phyloP scores from a whole-genome alignment of 2,797 vertebrate species.

The Lagorchestes hirsutus region DNA sequence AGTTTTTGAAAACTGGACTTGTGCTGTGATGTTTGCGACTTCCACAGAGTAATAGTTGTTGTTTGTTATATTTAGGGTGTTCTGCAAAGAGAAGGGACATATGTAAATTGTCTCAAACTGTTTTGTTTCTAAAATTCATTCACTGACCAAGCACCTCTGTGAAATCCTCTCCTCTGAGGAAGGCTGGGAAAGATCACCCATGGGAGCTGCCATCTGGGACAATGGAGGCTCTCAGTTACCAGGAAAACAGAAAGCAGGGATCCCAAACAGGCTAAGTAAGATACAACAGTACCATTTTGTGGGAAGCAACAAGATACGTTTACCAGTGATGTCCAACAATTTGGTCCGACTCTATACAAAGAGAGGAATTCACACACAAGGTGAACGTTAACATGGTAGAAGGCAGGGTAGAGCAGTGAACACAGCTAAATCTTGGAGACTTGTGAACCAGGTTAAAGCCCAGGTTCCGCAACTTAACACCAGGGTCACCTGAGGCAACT shows the following conservation, averaged over 20 bases:
- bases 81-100: slow-evolving; percentile 86
- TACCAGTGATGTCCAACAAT: neutral
- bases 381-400: neutral
- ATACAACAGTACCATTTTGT: neutral
- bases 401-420: neutral
- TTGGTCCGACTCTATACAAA: neutral
- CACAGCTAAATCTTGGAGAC: neutral
- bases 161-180: neutral
- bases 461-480: neutral
- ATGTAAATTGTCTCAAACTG: neutral
- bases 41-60: slow-evolving; percentile 96
- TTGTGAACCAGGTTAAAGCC: neutral
- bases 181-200: neutral
- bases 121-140: neutral
- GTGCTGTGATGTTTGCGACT: slow-evolving; percentile 95
- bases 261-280: neutral
- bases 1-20: slow-evolving; percentile 96
- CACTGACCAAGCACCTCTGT: neutral
- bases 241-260: neutral
- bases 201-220: neutral
- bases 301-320: neutral
- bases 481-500: neutral
- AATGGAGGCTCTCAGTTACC: neutral
- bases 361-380: neutral
- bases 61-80: slow-evolving; percentile 96